A percentile compares a stretch with the other conserved stretches of the same genome.
phyloP scores from a whole-genome alignment of 1,140 invertebrate genomes.

The Pogonognathellus flavescens region DNA sequence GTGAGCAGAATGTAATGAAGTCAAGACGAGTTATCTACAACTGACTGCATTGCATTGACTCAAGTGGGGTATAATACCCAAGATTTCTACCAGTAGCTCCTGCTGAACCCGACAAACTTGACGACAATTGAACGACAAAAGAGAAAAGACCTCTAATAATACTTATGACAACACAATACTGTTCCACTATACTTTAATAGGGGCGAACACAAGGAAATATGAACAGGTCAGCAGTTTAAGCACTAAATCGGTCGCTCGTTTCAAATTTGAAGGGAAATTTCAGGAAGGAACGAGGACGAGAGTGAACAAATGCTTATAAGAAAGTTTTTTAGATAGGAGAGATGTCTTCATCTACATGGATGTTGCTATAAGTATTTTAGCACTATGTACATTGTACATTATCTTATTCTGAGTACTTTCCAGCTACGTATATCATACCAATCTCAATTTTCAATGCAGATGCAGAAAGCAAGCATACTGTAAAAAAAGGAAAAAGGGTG shows the following conservation, averaged over 20 bases:
- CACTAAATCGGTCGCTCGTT: conserved; percentile 48
- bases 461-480: background rate
- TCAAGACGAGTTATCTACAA: conserved; percentile 24
- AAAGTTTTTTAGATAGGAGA: too few relatives aligned
- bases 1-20: conserved; percentile 36
- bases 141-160: background rate
- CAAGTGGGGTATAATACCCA: background rate
- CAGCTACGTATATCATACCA: background rate
- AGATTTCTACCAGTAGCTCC: background rate
- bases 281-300: background rate
- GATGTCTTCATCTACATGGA: too few relatives aligned
- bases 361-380: too few relatives aligned
- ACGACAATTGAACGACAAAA: conserved; percentile 26
- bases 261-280: conserved; percentile 32
- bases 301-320: background rate
- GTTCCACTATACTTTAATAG: background rate
- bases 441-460: conserved; percentile 30
- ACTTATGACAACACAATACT: conserved; percentile 10
- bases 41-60: background rate
- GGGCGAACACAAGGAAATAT: conserved; percentile 42
- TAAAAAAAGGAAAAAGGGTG: background rate
- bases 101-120: background rate
- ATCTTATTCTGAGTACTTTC: background rate
- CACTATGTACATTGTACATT: background rate
- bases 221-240: conserved; percentile 57